Evolutionary conservation across 2,797 vertebrate species (phyloP).

Genomic region (Acridotheres tristis): DNA sequence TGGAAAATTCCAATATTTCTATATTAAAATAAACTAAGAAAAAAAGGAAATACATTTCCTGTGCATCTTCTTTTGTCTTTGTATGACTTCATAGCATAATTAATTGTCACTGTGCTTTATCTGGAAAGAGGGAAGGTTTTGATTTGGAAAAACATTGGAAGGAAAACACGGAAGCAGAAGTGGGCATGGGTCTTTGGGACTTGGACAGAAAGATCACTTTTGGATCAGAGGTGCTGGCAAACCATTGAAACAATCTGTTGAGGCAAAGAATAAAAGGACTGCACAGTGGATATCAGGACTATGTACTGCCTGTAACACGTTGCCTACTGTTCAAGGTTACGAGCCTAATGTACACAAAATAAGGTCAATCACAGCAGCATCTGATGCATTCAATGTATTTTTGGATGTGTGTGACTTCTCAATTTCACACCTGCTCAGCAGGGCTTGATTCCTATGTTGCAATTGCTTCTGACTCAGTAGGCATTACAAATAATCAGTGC

Average conservation of each 20-base stretch:
- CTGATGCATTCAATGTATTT: background rate
- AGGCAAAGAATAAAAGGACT: constrained; percentile 14
- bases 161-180: background rate
- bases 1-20: background rate
- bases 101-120: background rate
- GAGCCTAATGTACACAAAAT: background rate
- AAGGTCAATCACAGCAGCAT: constrained; percentile 14
- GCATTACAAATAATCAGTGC: constrained; percentile 2
- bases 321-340: constrained; percentile 19
- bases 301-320: background rate
- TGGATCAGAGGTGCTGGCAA: constrained; percentile 6
- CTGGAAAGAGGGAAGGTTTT: background rate
- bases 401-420: background rate
- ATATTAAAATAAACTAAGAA: background rate
- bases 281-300: background rate
- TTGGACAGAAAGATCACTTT: background rate
- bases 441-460: background rate
- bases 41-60: background rate
- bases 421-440: constrained; percentile 10
- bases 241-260: background rate
- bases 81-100: background rate
- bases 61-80: background rate
- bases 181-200: background rate
- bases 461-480: constrained; percentile 4
- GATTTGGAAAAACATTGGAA: background rate